Evolutionary conservation across 2,888 invertebrate species (phyloP).

Genomic region (Coelopa pilipes): DNA sequence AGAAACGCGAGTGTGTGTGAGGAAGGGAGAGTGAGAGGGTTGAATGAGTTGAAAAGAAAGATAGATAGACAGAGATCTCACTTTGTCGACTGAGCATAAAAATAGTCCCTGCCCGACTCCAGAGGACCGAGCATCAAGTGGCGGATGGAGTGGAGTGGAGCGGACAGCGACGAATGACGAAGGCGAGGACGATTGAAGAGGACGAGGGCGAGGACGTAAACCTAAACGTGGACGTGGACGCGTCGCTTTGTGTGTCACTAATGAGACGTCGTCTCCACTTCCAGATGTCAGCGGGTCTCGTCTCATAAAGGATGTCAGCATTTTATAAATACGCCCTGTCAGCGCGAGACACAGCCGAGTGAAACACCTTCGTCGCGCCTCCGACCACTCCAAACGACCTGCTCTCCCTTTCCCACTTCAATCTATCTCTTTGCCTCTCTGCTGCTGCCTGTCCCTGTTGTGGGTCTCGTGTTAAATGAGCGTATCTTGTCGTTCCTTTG

Average conservation of each 20-base stretch:
- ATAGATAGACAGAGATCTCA: neutral
- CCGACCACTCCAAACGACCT: no score
- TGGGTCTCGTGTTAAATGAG: conserved; percentile 29
- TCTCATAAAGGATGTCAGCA: conserved; percentile 2
- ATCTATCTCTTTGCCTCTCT: neutral
- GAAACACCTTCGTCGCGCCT: conserved; percentile 2
- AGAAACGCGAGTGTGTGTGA: neutral
- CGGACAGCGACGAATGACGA: neutral
- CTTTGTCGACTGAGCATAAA: conserved; percentile 1
- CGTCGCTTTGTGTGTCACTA: conserved; percentile 32
- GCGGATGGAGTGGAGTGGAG: neutral
- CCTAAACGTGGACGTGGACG: conserved; percentile 1
- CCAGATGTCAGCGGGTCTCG: conserved; percentile 26
- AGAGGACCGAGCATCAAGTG: neutral
- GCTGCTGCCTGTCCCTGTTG: neutral
- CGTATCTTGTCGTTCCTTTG: conserved; percentile 31
- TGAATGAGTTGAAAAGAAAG: conserved; percentile 1
- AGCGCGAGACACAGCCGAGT: neutral
- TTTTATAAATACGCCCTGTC: neutral
- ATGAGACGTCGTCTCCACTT: conserved; percentile 32
- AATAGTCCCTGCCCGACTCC: neutral
- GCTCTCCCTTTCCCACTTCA: neutral
- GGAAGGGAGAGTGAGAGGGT: neutral
- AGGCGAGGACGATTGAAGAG: no score
- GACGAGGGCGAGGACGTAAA: no score